Conservation (phyloP, 2,113 vertebrate genomes). For the Xiphophorus couchianus region DNA sequence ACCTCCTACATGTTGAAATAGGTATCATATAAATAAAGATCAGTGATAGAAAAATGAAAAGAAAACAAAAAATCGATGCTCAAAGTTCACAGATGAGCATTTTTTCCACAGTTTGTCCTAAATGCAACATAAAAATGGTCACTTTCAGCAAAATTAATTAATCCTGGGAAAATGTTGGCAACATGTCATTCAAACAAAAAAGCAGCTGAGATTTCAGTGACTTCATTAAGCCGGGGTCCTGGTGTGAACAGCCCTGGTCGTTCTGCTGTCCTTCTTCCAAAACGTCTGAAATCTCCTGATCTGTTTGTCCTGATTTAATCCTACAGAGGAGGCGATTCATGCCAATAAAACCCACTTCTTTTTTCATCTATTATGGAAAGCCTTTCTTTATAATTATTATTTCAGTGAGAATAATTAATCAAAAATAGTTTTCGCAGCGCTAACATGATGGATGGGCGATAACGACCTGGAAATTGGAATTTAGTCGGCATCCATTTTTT, state of each 20-base stretch:
- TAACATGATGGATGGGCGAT: background rate
- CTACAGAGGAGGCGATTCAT: background rate
- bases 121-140: background rate
- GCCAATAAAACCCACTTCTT: background rate
- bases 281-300: no score
- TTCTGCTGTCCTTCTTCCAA: no score
- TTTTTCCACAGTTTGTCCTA: background rate
- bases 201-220: background rate
- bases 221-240: background rate
- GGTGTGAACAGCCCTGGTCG: background rate
- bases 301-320: background rate
- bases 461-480: conserved; percentile 16
- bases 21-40: no score
- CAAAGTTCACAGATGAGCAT: no score
- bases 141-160: conserved; percentile 2
- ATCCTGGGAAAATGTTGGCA: background rate
- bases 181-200: background rate
- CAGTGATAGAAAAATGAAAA: background rate
- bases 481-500: background rate
- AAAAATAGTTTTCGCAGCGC: background rate
- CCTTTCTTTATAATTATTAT: background rate
- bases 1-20: no score
- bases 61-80: background rate
- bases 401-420: background rate
- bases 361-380: background rate